Evolutionary conservation across 2,113 vertebrate species (phyloP).

Genomic region (Clarias gariepinus): DNA sequence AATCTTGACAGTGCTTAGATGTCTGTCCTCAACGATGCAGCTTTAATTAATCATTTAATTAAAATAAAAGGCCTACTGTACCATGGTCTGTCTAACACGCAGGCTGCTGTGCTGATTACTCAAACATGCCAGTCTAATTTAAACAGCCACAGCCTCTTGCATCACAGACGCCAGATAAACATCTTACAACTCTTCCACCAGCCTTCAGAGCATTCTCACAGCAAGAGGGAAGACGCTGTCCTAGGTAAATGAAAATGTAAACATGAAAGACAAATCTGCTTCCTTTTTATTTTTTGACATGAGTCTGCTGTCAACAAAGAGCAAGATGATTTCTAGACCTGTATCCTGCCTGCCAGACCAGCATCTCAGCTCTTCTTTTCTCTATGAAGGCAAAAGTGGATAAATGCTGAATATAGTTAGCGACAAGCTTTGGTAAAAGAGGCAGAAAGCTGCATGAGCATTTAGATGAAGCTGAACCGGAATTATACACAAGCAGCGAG

Average conservation of each 20-base stretch:
- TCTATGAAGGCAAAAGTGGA: conserved; percentile 2
- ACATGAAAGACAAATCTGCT: conserved; percentile 32
- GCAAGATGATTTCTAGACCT: conserved; percentile 3
- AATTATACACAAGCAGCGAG: neutral
- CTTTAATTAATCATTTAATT: conserved; percentile 82
- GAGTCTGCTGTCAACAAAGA: conserved; percentile 38
- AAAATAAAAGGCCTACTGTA: conserved; percentile 67
- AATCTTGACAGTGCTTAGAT: conserved; percentile 86
- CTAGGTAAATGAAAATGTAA: conserved; percentile 56
- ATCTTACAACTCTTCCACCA: conserved; percentile 34
- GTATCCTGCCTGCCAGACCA: conserved; percentile 7
- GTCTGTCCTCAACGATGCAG: conserved; percentile 76
- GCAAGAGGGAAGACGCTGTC: conserved; percentile 9
- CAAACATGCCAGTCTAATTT: conserved; percentile 77
- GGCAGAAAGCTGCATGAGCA: neutral
- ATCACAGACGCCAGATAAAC: conserved; percentile 30
- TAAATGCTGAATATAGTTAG: neutral
- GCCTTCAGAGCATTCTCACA: conserved; percentile 28
- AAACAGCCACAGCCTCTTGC: conserved; percentile 61
- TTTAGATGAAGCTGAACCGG: neutral
- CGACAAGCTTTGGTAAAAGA: conserved; percentile 3
- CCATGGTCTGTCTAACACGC: conserved; percentile 73
- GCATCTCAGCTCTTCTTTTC: neutral
- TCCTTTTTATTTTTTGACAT: conserved; percentile 44
- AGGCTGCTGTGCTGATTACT: conserved; percentile 73